These are phyloP conservation scores for Pristiophorus japonicus DNA, from an alignment of 2,113 vertebrate species.

Conservation along the genomic window DNA sequence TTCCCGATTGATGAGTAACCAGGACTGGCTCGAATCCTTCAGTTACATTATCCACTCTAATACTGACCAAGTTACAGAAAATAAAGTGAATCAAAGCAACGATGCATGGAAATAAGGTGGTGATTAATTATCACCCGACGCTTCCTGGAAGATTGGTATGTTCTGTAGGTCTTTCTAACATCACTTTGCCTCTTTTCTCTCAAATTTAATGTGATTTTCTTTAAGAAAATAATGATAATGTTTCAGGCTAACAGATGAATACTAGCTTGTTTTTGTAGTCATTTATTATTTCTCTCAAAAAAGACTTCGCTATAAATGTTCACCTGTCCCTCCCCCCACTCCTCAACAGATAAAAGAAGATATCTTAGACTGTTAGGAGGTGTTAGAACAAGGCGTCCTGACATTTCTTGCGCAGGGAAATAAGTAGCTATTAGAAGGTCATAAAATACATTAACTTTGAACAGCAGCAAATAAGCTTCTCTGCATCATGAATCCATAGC, in stretches of 20 bases:
- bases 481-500: neutral
- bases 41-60: neutral
- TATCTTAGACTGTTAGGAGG: neutral
- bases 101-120: neutral
- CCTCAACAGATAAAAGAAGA: neutral
- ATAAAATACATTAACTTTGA: neutral
- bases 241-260: neutral
- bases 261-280: neutral
- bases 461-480: neutral
- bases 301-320: neutral
- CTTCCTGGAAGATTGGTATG: neutral
- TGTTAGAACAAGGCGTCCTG: neutral
- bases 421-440: neutral
- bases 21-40: neutral
- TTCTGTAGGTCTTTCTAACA: neutral
- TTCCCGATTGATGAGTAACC: neutral
- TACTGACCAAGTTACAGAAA: neutral
- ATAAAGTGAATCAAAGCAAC: neutral
- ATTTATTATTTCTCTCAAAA: neutral
- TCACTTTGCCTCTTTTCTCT: neutral
- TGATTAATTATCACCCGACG: neutral
- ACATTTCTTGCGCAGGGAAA: neutral
- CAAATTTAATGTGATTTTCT: neutral
- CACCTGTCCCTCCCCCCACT: neutral
- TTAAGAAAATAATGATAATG: neutral